A percentile compares a stretch with the other conserved stretches of the same genome.
Evolutionary conservation across 2,113 vertebrate species (phyloP).

Genomic region (Neogobius melanostomus): DNA sequence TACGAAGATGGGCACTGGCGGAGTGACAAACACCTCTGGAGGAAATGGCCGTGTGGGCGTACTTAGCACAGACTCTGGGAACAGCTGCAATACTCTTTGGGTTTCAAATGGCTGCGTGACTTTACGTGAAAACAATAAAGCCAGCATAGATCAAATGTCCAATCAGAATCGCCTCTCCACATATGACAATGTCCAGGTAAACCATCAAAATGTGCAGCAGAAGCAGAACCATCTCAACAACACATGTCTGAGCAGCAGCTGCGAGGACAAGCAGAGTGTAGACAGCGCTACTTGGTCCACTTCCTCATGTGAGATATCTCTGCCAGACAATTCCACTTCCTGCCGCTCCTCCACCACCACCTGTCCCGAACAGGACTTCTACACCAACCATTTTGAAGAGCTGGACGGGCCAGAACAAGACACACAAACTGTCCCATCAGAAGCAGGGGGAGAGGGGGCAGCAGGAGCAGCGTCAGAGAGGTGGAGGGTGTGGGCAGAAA

Average conservation of each 20-base stretch:
- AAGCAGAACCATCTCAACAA: constrained; percentile 58
- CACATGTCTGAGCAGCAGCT: constrained; percentile 71
- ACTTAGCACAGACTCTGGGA: constrained; percentile 77
- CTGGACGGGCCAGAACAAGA: constrained; percentile 80
- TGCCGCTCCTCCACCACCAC: constrained; percentile 96
- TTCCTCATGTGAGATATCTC: constrained; percentile 95
- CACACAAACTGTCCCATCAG: constrained; percentile 68
- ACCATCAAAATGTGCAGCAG: constrained; percentile 80
- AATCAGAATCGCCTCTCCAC: constrained; percentile 93
- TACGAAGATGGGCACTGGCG: constrained; percentile 92
- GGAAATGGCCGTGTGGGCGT: constrained; percentile 82
- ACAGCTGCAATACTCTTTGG: constrained; percentile 79
- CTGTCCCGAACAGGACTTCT: constrained; percentile 94
- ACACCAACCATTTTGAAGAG: constrained; percentile 83
- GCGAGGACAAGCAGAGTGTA: constrained; percentile 95
- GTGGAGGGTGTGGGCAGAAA: constrained; percentile 73
- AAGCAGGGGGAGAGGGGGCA: constrained; percentile 48
- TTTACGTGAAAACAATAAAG: constrained; percentile 84
- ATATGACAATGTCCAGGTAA: constrained; percentile 95
- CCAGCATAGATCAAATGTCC: constrained; percentile 60
- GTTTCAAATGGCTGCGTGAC: constrained; percentile 85
- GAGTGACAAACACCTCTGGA: constrained; percentile 69
- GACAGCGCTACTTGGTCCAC: constrained; percentile 99
- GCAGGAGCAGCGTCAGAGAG: constrained; percentile 79
- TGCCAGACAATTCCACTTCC: constrained; percentile 92